Base-by-base conservation (phyloP, 2,888 invertebrate species). In the Idaea biselata region DNA sequence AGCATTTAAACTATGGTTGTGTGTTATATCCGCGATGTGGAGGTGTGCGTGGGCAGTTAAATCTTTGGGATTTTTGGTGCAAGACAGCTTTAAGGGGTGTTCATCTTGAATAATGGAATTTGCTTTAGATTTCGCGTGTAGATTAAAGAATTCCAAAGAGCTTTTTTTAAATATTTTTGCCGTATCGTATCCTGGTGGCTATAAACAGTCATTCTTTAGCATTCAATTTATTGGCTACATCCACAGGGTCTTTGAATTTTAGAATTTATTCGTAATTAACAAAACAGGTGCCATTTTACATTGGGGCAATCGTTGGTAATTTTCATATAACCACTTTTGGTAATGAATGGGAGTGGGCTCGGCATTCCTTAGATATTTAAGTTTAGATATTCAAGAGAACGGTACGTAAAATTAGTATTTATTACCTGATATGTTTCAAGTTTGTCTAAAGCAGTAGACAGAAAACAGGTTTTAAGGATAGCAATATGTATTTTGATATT, bases 1-100 rank as follows among this genome's bases (percentile, higher is more conserved):
- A 77, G 73, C 73, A 65, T 76, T 71, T 71, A 55, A 55, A 63
- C 68, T 74, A 68, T 66, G 62, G 68, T 70, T 73, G 73, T 75
- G 67, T 72, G 68, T 68, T 70, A 69, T 73, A 68, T 76, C 68
- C 66, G 61, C 63, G 57, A 59, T 65, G 68, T 67, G 69, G 63
- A 69, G 73, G 71, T 68, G 70, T 63, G 66, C 59, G 65, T 68
- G 62, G 62, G 63, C 64, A 61, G 65, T 64, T 63, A 58, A 68
- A 65, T 59, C 62, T 66, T 64, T 64, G 58, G 55, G 54, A 64
- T 57, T 68, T 66, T 62, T 65, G 64, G 65, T 61, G 60, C 62
- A 18, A 44, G 44, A 44, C 44, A 44, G 44, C 44, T 58, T 59
- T 63, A 18, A 61, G 58, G 57, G 57, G 59, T 55, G 53, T 44